Evolutionary conservation across 1,140 invertebrate species (phyloP).

Genomic region (Brachionus asplanchnoidis): DNA sequence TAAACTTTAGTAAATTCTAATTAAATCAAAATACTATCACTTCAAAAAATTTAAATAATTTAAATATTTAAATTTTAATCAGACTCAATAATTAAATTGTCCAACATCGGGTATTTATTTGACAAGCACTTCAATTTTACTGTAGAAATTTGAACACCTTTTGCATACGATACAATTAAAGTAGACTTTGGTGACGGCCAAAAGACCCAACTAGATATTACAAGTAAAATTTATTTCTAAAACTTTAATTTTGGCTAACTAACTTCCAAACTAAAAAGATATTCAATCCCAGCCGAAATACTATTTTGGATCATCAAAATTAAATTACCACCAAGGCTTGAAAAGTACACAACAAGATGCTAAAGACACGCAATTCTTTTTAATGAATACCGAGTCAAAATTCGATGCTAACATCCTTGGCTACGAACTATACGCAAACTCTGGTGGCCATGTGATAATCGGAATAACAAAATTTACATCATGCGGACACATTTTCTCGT

Average conservation of each 20-base stretch:
- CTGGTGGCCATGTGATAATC: background rate
- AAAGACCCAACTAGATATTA: background rate
- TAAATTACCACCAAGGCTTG: background rate
- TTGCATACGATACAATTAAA: background rate
- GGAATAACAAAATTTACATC: background rate
- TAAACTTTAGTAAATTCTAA: too few species aligned
- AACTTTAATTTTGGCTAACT: background rate
- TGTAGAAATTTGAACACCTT: background rate
- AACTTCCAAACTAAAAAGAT: background rate
- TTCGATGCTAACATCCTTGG: background rate
- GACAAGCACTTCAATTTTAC: background rate
- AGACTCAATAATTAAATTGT: background rate
- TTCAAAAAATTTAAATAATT: too few species aligned
- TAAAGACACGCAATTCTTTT: background rate
- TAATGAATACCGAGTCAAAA: background rate
- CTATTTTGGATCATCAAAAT: background rate
- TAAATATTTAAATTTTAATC: background rate
- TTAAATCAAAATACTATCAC: too few species aligned
- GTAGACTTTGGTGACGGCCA: background rate
- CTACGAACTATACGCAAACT: background rate
- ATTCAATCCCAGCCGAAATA: background rate
- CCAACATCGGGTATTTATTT: background rate
- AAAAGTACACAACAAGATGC: background rate
- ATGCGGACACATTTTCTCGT: background rate
- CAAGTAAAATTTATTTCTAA: background rate